A percentile compares a stretch with the other conserved stretches of the same genome.
Conservation (phyloP, 1,140 invertebrate species). For the Drosophila saltans region DNA sequence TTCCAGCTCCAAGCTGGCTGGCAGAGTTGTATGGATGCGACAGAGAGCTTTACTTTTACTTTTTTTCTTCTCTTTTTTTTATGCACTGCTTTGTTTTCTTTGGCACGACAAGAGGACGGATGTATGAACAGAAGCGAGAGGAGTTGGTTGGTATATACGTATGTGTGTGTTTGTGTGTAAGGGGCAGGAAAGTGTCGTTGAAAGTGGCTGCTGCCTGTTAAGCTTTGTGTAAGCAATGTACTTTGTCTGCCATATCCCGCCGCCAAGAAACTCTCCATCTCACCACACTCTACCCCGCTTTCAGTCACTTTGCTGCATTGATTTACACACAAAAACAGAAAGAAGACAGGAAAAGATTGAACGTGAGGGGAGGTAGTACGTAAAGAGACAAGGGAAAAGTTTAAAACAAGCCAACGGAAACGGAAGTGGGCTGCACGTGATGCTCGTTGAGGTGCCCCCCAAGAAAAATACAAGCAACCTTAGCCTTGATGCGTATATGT, state of each 20-base stretch:
- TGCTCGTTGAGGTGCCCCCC: constrained; percentile 77
- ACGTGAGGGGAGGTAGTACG: not conserved
- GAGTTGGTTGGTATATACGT: not conserved
- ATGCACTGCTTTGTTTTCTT: constrained; percentile 75
- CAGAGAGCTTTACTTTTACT: constrained; percentile 75
- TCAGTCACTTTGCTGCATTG: constrained; percentile 55
- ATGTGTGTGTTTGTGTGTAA: not conserved
- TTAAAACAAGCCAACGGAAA: constrained; percentile 80
- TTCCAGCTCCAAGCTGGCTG: constrained; percentile 1
- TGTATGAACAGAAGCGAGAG: too few relatives aligned
- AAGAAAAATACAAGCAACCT: constrained; percentile 55
- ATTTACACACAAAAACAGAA: constrained; percentile 58
- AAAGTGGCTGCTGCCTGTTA: constrained; percentile 57
- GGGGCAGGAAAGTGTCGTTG: constrained; percentile 1
- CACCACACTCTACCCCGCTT: not conserved
- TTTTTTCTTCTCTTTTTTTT: constrained; percentile 71
- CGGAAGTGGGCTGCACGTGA: constrained; percentile 80
- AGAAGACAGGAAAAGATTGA: not conserved
- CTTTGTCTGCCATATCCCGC: constrained; percentile 61
- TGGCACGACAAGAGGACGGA: constrained; percentile 20
- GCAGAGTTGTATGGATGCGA: constrained; percentile 60
- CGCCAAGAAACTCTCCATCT: not conserved
- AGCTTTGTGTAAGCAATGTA: constrained; percentile 80
- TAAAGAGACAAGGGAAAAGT: constrained; percentile 45
- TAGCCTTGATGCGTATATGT: constrained; percentile 22